Base-by-base conservation (phyloP, 2,888 invertebrate species). In the Dicranocentrus wangi region DNA sequence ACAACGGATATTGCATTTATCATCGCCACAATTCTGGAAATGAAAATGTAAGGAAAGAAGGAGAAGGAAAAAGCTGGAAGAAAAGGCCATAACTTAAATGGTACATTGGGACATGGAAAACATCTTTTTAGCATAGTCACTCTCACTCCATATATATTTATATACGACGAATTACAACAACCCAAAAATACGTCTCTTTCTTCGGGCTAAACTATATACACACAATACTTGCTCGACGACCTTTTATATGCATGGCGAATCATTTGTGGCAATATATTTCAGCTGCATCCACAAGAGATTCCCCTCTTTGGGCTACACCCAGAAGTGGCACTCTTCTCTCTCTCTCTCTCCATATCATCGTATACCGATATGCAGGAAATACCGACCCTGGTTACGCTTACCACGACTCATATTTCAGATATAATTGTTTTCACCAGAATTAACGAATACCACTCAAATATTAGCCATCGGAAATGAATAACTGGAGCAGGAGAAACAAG, bases 1-100 rank as follows among this genome's bases (percentile, higher is more conserved):
- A 79, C 78, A 86, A 78, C 85, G 85, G 85, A 85, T 85, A 86
- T 87, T 85, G 87, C 86, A 87, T 87, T 87, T 85, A 87, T 87
- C 87, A 87, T 87, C 84, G 21, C 51, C 17, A 76, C 80, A 84
- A 82, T 83, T 77, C 84, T 83, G 84, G 82, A 86, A 85, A 85
- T 85, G 86, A 86, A 85, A 85, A 85, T 83, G 82, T 82, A 82
- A 71, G 66, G 71, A 32, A 32, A 60, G 70, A 55, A 78, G 53
- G 66, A 32, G 82, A 78, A 76, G 72, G 53, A 63, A 32, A 83
- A 78, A 76, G 72, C 61, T 68, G 39, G 61, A 80, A 72, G 78
- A 72, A 10, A 32, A 10, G 32, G 10, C 5, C 10, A 32, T 32
- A 32, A 10, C 32, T 32, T 7, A 32, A 32, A 32, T n/a, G n/a